A percentile compares a stretch with the other conserved stretches of the same genome.
phyloP scores from a whole-genome alignment of 1,140 invertebrate species.

The Latrodectus geometricus region DNA sequence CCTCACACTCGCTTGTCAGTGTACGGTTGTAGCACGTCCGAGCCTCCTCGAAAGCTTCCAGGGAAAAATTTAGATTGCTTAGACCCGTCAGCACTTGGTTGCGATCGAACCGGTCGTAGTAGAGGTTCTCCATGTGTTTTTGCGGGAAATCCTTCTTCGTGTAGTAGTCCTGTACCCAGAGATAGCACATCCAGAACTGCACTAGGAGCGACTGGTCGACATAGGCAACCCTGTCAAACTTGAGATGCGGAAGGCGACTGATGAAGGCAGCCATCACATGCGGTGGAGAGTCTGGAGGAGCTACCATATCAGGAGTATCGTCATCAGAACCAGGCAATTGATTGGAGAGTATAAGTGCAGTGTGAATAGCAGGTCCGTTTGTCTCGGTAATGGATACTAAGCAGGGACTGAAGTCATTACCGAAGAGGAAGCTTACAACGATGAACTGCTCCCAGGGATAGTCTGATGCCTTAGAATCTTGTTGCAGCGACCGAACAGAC shows the following conservation, averaged over 20 bases:
- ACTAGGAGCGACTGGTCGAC: neutral
- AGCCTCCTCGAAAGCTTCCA: neutral
- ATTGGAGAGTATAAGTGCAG: too few relatives aligned
- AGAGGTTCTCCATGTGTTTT: slow-evolving; percentile 11
- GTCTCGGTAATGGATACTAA: neutral
- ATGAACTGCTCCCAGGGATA: neutral
- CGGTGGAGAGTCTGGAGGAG: too few relatives aligned
- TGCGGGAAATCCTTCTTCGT: neutral
- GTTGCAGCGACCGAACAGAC: neutral
- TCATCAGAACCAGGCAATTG: too few relatives aligned
- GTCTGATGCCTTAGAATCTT: too few relatives aligned
- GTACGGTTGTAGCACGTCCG: neutral
- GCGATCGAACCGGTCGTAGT: slow-evolving; percentile 4
- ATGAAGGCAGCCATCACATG: neutral
- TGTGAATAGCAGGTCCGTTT: neutral
- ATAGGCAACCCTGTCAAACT: neutral
- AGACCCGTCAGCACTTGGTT: slow-evolving; percentile 6
- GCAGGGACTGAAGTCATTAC: slow-evolving; percentile 11
- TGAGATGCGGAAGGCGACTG: neutral
- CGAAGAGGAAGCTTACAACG: neutral
- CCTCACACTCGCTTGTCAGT: neutral
- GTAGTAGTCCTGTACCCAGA: slow-evolving; percentile 18
- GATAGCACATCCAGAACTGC: neutral
- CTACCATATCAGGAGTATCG: too few relatives aligned
- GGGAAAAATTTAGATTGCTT: neutral